Evolutionary conservation across 2,797 vertebrate species (phyloP), one percentile per base, ranked within the genome.

Genomic region (Austrolebias charrua): DNA sequence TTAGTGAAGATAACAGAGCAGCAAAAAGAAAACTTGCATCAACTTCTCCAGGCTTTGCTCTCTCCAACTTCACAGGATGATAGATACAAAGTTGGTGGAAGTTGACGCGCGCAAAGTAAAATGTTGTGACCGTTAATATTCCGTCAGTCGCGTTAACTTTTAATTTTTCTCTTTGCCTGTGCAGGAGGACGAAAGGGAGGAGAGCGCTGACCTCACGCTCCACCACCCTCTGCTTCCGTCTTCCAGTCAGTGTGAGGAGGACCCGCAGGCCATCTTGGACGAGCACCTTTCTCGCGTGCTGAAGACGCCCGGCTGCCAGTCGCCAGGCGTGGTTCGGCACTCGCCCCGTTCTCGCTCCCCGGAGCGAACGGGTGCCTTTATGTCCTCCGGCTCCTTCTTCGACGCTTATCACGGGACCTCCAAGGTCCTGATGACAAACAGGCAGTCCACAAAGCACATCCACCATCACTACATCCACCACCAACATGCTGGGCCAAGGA

Each of bases 381-480:
- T 84, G 63, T 63, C 87, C 5, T 57, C 82, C 2, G 75, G 78
- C 69, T 83, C 12, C 69, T 3, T 83, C 73, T 15, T 90, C 31
- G 87, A 78, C 46, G 88, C 13, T 57, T 89, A 43, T 4, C 83
- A 89, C 0, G 86, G 76, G 35, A 46, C 79, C 4, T 1, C 80
- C 60, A 92, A 90, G 65, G 67, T 88, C 55, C 58, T 88, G 74
- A 1, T 66, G 86, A 0, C 62, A 76, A 13, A 71, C 55, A 77
- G 83, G 63, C 87, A 79, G 85, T 90, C 91, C 24, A 93, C 94
- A 29, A 96, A 94, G 84, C 94, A 95, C 48, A 92, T 95, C 59
- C 95, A 96, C 88, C 95, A 97, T 89, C 95, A 96, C 90, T 96
- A 96, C 86, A 93, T 96, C 89, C 95, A 96, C 88, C 91, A 92